Evolutionary conservation across 2,888 invertebrate species (phyloP).

Genomic region (Monopis laevigella): DNA sequence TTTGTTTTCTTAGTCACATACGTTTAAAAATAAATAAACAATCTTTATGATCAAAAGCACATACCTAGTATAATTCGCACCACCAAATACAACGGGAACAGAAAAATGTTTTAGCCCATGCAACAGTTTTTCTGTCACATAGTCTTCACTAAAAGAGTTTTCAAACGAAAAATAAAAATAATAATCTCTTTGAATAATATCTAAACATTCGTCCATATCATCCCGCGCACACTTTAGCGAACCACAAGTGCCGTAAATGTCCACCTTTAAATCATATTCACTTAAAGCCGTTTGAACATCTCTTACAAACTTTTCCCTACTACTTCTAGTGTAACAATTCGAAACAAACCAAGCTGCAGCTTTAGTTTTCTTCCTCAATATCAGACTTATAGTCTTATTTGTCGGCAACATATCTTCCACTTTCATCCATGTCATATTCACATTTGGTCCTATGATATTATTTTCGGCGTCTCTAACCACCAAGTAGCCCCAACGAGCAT

Average conservation of each 20-base stretch:
- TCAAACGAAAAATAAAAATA: conserved; percentile 45
- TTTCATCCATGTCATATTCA: conserved; percentile 12
- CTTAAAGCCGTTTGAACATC: conserved; percentile 12
- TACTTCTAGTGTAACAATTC: conserved; percentile 21
- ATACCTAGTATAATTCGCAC: conserved; percentile 44
- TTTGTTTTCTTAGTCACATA: too few species aligned
- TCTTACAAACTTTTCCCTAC: conserved; percentile 13
- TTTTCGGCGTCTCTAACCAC: conserved; percentile 17
- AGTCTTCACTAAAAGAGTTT: conserved; percentile 38
- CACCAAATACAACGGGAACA: conserved; percentile 42
- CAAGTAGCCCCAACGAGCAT: conserved; percentile 20
- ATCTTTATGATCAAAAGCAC: too few species aligned
- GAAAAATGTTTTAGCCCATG: conserved; percentile 31
- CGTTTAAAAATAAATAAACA: too few species aligned
- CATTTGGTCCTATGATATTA: conserved; percentile 12
- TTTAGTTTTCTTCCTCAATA: conserved; percentile 27
- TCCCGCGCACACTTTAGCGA: conserved; percentile 10
- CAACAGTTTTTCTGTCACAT: conserved; percentile 44
- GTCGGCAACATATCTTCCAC: conserved; percentile 11
- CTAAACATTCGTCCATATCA: conserved; percentile 24
- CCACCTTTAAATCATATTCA: conserved; percentile 12
- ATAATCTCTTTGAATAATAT: conserved; percentile 21
- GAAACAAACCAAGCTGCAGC: conserved; percentile 43
- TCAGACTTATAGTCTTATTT: conserved; percentile 23
- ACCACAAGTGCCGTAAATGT: conserved; percentile 17